Conservation (phyloP, 1,140 invertebrate genomes). For the Anastrepha ludens region DNA sequence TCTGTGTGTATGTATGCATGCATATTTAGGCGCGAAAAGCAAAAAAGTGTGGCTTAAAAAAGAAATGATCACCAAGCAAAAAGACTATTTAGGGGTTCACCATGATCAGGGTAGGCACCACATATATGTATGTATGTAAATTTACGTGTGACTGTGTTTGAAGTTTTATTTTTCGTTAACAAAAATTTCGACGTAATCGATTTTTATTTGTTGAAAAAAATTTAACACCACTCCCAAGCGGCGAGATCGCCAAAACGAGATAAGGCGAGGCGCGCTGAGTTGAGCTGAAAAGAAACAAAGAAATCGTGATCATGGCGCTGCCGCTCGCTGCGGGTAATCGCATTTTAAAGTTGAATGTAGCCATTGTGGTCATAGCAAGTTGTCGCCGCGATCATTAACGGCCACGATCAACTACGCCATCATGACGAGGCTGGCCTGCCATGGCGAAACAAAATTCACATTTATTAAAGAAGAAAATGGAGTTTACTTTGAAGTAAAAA, state of each 20-base stretch:
- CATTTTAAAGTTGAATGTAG: too few species aligned
- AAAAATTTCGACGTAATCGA: conserved; percentile 40
- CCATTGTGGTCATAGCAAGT: background rate
- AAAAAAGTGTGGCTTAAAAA: conserved; percentile 16
- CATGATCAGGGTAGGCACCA: background rate
- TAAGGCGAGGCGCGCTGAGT: conserved; percentile 48
- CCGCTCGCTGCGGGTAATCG: background rate
- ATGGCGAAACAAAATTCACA: too few species aligned
- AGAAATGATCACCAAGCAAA: background rate
- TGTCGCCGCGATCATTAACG: background rate
- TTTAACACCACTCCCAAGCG: conserved; percentile 64
- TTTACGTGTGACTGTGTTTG: background rate
- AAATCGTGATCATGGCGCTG: conserved; percentile 27
- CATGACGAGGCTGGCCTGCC: background rate
- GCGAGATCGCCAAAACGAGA: conserved; percentile 47
- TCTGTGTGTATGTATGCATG: too few species aligned
- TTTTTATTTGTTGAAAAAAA: conserved; percentile 71
- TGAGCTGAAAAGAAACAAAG: conserved; percentile 24
- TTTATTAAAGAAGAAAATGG: too few species aligned
- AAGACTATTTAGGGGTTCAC: background rate
- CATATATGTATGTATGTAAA: conserved; percentile 53
- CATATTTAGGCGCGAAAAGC: background rate
- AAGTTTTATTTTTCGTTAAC: conserved; percentile 24
- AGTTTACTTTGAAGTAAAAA: too few species aligned
- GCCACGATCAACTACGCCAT: background rate